phyloP scores from a whole-genome alignment of 2,888 invertebrate genomes.

The Phasia obesa region DNA sequence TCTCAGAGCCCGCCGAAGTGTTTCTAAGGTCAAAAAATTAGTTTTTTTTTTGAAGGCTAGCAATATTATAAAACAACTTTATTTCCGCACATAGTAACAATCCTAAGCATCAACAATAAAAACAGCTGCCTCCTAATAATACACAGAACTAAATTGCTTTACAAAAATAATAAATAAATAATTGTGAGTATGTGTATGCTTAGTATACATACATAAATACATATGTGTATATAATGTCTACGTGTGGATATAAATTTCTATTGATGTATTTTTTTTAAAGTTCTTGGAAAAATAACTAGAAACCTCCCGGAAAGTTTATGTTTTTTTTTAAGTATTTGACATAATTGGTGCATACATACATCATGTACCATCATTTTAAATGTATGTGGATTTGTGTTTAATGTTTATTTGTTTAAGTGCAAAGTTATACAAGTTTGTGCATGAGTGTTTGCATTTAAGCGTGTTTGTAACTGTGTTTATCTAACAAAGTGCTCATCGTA shows the following conservation, averaged over 20 bases:
- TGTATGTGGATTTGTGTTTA: neutral
- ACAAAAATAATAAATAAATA: no score
- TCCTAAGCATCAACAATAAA: no score
- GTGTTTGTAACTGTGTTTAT: conserved; percentile 53
- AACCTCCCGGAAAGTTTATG: conserved; percentile 31
- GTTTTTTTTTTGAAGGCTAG: no score
- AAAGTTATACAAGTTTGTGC: neutral
- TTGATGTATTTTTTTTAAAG: neutral
- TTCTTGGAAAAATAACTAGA: neutral
- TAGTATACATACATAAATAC: no score
- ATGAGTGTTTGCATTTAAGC: conserved; percentile 32
- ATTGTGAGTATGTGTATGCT: no score
- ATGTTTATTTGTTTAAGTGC: neutral
- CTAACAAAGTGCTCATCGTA: conserved; percentile 39
- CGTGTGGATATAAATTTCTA: no score
- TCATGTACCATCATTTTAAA: neutral
- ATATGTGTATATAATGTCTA: neutral
- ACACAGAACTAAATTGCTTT: no score
- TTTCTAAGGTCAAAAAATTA: no score
- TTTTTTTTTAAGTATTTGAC: conserved; percentile 43
- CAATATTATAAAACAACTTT: no score
- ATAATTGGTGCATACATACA: conserved; percentile 20
- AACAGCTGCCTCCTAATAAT: no score
- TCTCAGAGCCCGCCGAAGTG: no score
- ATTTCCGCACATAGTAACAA: no score